phyloP scores from a whole-genome alignment of 2,888 invertebrate species.

The Malthinus seriepunctatus region DNA sequence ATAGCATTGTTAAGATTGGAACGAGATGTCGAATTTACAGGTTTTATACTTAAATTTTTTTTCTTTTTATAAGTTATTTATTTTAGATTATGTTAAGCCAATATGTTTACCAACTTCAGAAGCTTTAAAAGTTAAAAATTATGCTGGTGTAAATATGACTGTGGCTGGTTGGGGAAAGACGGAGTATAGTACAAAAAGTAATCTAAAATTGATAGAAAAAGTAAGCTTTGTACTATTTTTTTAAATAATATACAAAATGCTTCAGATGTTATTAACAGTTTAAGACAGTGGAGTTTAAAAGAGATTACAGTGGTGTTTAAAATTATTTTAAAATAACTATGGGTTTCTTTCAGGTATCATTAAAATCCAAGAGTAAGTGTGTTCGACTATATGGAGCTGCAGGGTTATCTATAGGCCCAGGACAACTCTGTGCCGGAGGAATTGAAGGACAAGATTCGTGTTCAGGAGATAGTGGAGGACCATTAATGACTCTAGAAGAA shows the following conservation, averaged over 20 bases:
- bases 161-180: conserved; percentile 72
- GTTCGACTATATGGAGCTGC: conserved; percentile 60
- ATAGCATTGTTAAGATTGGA: conserved; percentile 71
- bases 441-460: conserved; percentile 61
- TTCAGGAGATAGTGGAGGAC: conserved; percentile 67
- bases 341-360: conserved; percentile 55
- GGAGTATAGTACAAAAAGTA: conserved; percentile 56
- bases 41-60: conserved; percentile 45
- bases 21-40: conserved; percentile 58
- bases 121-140: conserved; percentile 46
- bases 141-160: conserved; percentile 54
- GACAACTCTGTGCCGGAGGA: conserved; percentile 67
- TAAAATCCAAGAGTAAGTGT: conserved; percentile 57
- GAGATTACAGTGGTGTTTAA: too few relatives aligned
- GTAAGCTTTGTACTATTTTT: conserved; percentile 40
- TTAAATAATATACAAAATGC: too few relatives aligned
- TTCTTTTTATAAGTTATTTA: neutral
- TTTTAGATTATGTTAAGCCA: conserved; percentile 60
- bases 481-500: conserved; percentile 55
- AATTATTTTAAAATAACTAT: neutral
- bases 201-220: conserved; percentile 57
- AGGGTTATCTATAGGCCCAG: conserved; percentile 53
- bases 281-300: too few relatives aligned
- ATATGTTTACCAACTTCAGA: conserved; percentile 61
- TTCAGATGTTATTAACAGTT: too few relatives aligned